Evolutionary conservation across 2,888 invertebrate genomes (phyloP), one percentile per base, ranked within the genome.

Genomic region (Lycia hirtaria): DNA sequence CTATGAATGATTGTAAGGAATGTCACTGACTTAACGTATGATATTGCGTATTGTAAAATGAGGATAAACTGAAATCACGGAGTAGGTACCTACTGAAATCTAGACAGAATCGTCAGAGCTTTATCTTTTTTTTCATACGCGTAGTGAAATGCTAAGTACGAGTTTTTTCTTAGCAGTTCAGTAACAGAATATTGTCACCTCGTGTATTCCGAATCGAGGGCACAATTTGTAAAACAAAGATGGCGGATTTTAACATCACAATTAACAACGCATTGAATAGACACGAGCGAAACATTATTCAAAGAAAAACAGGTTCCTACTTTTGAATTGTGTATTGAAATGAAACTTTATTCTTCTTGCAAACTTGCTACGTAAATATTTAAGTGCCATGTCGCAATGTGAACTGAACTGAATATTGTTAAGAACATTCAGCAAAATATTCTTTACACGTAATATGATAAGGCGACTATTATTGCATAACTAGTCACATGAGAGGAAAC

Each of bases 141-240:
- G n/a, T n/a, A n/a, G n/a, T n/a, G n/a, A n/a, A n/a, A n/a, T n/a
- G n/a, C n/a, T n/a, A n/a, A n/a, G n/a, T 43, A 38, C 14, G 20
- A 10, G 51, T 51, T 56, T 59, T 57, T 63, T 60, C 60, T 60
- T 37, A 41, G 41, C 51, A n/a, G 9, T 15, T 22, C 9, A 22
- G 17, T 45, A 37, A 30, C n/a, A n/a, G n/a, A 10, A 37, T 4
- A 49, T 44, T n/a, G n/a, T n/a, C n/a, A n/a, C 38, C 50, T 22
- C 15, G 32, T 2, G 28, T 43, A 53, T 71, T 77, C 69, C 75
- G 72, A 80, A 88, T 87, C 81, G 84, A 83, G 85, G 83, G 75
- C 86, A 75, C 74, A 73, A 83, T 87, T 83, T 84, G 83, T 80
- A 82, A 84, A 80, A 89, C 88, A 88, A 88, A 88, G 87, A 88